These are phyloP conservation scores for Picus viridis DNA, from an alignment of 2,797 vertebrate genomes.

Conservation along the genomic window DNA sequence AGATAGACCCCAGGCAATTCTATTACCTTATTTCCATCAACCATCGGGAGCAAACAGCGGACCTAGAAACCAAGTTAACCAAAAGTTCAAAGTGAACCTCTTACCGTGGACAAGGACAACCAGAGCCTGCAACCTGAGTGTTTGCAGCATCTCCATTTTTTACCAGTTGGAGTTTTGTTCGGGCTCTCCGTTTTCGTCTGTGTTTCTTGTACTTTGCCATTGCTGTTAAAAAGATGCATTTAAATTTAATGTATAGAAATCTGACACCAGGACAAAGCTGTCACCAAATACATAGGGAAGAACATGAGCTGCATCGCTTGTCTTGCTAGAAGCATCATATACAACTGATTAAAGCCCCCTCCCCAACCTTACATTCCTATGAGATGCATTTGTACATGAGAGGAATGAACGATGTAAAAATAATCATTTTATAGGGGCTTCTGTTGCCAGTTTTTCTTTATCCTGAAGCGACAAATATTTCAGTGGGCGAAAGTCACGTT, in stretches of 20 bases:
- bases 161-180: constrained; percentile 6
- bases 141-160: not conserved
- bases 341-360: not conserved
- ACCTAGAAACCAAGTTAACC: not conserved
- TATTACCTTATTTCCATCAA: accelerated
- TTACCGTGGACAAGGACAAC: not conserved
- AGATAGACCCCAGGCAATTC: not conserved
- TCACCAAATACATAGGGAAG: not conserved
- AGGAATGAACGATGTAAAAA: accelerated
- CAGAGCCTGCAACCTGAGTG: not conserved
- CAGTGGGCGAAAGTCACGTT: accelerated
- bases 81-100: not conserved
- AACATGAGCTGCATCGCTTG: accelerated
- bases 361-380: accelerated
- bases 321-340: not conserved
- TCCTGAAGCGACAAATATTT: accelerated
- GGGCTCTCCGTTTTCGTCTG: constrained; percentile 57
- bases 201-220: constrained; percentile 76
- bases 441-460: accelerated
- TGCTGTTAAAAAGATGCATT: constrained; percentile 6
- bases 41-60: not conserved
- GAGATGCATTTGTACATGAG: not conserved
- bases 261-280: accelerated
- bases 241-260: not conserved
- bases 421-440: accelerated